phyloP scores from a whole-genome alignment of 2,113 vertebrate species.

The Microtus pennsylvanicus region DNA sequence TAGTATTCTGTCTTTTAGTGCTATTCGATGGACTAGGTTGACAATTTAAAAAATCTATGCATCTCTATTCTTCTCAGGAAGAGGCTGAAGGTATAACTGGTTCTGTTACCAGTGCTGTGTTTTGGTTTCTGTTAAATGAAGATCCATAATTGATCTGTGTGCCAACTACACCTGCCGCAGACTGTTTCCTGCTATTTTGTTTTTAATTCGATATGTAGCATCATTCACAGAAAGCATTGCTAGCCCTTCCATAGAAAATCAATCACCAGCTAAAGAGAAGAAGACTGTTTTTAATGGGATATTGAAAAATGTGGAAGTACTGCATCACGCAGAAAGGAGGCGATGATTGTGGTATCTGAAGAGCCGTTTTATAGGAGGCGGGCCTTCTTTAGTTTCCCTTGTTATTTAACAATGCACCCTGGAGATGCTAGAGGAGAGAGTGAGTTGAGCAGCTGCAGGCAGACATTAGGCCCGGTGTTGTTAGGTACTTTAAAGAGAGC shows the following conservation, averaged over 20 bases:
- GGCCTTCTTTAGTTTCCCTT: not conserved
- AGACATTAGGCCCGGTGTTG: not conserved
- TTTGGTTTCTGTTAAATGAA: conserved; percentile 85
- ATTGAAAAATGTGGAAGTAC: conserved; percentile 75
- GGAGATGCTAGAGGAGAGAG: no score
- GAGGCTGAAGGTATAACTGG: conserved; percentile 66
- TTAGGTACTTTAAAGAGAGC: not conserved
- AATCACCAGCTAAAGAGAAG: conserved; percentile 85
- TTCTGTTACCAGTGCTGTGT: conserved; percentile 81
- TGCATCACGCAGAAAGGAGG: not conserved
- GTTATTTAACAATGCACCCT: not conserved
- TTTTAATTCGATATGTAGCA: conserved; percentile 82
- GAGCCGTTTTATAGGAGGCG: not conserved
- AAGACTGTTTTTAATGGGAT: conserved; percentile 84
- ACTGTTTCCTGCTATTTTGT: conserved; percentile 85
- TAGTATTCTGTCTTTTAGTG: conserved; percentile 52
- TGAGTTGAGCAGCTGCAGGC: not conserved
- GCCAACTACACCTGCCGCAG: conserved; percentile 82
- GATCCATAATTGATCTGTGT: conserved; percentile 86
- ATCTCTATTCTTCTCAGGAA: conserved; percentile 62
- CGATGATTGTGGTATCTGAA: not conserved
- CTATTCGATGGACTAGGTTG: conserved; percentile 51
- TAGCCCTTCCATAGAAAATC: conserved; percentile 81
- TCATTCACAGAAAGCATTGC: conserved; percentile 81
- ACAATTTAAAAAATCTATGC: conserved; percentile 56